These are phyloP conservation scores for Papilio helenus DNA, from an alignment of 1,140 invertebrate species.

Conservation along the genomic window DNA sequence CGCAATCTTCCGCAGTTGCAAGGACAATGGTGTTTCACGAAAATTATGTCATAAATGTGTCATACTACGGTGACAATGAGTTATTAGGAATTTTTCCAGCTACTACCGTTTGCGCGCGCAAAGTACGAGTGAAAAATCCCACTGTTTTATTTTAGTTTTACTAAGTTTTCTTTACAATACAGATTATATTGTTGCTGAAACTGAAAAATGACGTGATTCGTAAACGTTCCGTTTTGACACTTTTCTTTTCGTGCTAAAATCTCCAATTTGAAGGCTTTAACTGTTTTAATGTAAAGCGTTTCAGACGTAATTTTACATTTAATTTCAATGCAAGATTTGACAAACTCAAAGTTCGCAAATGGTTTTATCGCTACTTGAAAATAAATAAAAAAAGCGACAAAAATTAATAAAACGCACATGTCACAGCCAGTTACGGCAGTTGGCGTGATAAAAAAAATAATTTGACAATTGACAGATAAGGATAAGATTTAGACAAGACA, in stretches of 20 bases:
- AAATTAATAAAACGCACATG: not conserved
- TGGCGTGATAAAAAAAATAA: constrained; percentile 43
- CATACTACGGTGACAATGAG: not conserved
- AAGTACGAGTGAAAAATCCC: not conserved
- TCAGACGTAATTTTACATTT: not conserved
- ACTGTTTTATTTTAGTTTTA: not conserved
- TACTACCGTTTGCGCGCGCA: constrained; percentile 13
- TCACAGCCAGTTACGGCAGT: constrained; percentile 33
- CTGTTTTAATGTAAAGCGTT: not conserved
- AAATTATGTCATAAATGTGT: constrained; percentile 24
- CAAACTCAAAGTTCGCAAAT: not conserved
- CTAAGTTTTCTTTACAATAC: not conserved
- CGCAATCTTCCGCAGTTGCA: constrained; percentile 45
- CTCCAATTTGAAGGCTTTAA: not conserved
- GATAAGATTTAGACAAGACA: constrained; percentile 46
- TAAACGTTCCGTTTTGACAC: constrained; percentile 20
- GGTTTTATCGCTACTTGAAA: not conserved
- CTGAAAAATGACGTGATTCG: constrained; percentile 6
- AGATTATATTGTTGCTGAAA: constrained; percentile 4
- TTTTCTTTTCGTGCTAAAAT: constrained; percentile 13
- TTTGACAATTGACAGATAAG: constrained; percentile 57
- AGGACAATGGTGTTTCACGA: constrained; percentile 15
- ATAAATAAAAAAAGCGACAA: not conserved
- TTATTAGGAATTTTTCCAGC: constrained; percentile 1
- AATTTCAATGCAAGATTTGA: not conserved